phyloP scores from a whole-genome alignment of 2,113 vertebrate genomes.

The Indicator maculatus region DNA sequence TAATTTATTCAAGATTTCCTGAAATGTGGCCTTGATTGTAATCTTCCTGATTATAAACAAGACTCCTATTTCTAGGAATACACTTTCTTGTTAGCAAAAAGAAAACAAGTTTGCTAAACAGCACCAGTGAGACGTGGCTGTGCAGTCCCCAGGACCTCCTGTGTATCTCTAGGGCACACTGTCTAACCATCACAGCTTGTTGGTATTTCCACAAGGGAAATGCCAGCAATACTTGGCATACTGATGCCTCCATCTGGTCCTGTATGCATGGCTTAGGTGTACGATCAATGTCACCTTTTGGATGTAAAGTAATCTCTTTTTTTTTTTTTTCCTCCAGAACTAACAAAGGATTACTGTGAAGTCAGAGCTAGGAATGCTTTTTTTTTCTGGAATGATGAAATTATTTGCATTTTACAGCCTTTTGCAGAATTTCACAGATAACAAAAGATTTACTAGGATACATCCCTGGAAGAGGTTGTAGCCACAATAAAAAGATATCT shows the following conservation, averaged over 20 bases:
- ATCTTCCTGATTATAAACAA: not conserved
- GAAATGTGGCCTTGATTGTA: not conserved
- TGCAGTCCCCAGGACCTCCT: not conserved
- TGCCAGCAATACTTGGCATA: not conserved
- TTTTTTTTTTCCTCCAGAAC: not conserved
- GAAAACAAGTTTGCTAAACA: not conserved
- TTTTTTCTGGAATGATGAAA: not conserved
- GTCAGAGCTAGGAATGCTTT: not conserved
- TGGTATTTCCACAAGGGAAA: not conserved
- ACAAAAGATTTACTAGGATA: not conserved
- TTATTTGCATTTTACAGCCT: slow-evolving; percentile 13
- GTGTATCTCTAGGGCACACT: not conserved
- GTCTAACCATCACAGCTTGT: not conserved
- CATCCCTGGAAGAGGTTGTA: not conserved
- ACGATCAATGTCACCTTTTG: not conserved
- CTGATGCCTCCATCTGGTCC: not conserved
- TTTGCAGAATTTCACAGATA: slow-evolving; percentile 40
- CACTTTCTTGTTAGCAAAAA: not conserved
- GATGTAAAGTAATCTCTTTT: not conserved
- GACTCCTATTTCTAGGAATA: not conserved
- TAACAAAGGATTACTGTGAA: not conserved
- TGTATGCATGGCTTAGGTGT: not conserved
- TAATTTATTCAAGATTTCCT: not conserved
- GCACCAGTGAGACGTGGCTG: not conserved
- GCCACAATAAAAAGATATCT: not conserved